These are phyloP conservation scores for Gobiocypris rarus DNA, from an alignment of 2,113 vertebrate species.

Conservation along the genomic window DNA sequence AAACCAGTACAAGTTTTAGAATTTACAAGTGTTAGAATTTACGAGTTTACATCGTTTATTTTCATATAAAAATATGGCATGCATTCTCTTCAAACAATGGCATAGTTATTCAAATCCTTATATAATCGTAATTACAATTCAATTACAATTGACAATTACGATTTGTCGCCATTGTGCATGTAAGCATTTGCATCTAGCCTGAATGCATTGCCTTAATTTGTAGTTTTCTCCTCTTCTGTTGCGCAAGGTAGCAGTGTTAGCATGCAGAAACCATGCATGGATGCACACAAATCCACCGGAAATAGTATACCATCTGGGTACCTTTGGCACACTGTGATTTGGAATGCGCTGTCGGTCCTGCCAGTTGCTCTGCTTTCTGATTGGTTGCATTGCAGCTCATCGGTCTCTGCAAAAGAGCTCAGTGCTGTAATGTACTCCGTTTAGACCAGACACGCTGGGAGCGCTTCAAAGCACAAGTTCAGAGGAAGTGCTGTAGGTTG, in stretches of 20 bases:
- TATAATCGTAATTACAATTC: too few species aligned
- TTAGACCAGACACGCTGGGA: background rate
- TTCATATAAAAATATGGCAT: too few species aligned
- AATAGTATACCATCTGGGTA: background rate
- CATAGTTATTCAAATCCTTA: too few species aligned
- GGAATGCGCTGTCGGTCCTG: background rate
- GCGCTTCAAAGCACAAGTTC: background rate
- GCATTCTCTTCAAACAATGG: too few species aligned
- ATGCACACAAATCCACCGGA: background rate
- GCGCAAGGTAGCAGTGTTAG: background rate
- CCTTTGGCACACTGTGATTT: background rate
- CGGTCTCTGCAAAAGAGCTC: slow-evolving; percentile 13
- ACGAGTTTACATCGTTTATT: too few species aligned
- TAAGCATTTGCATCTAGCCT: background rate
- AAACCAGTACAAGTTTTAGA: too few species aligned
- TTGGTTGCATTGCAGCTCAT: slow-evolving; percentile 21
- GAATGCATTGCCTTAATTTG: background rate
- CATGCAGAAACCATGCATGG: background rate
- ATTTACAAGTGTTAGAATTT: too few species aligned
- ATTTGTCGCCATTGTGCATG: too few species aligned
- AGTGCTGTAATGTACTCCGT: background rate
- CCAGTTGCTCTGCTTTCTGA: background rate
- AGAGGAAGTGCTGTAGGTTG: slow-evolving; percentile 16
- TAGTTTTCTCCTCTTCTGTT: background rate
- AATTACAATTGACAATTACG: too few species aligned